Evolutionary conservation across 2,113 vertebrate genomes (phyloP).

Genomic region (Narcine bancroftii): DNA sequence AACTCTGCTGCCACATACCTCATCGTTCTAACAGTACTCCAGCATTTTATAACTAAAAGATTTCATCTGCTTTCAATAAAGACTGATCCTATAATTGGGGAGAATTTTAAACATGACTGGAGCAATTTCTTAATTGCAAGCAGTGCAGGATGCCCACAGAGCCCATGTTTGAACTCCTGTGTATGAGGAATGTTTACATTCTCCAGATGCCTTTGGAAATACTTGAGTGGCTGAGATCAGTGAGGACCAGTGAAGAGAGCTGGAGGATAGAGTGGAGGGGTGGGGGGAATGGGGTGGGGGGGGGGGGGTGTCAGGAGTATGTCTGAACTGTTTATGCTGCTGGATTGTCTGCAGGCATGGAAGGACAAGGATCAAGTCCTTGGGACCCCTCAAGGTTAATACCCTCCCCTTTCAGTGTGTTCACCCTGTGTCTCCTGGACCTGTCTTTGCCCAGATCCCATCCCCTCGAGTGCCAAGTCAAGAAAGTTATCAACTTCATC

Average conservation of each 20-base stretch:
- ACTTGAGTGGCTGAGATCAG: background rate
- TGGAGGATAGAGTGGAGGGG: too few species aligned
- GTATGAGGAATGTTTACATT: constrained; percentile 23
- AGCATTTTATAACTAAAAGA: background rate
- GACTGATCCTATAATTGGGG: background rate
- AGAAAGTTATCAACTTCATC: too few species aligned
- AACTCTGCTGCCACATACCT: background rate
- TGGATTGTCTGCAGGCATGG: background rate
- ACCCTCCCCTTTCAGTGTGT: too few species aligned
- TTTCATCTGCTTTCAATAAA: background rate
- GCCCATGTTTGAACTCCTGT: background rate
- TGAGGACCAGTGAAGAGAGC: too few species aligned
- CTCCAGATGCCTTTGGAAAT: background rate
- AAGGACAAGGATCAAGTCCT: too few species aligned
- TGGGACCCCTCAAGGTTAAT: too few species aligned
- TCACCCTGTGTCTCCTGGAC: too few species aligned
- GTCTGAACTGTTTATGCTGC: background rate
- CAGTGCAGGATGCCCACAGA: background rate
- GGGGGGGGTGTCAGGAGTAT: background rate
- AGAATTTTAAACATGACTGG: background rate
- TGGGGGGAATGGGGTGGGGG: background rate
- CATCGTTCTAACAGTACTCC: background rate
- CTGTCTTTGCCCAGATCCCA: too few species aligned
- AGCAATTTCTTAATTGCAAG: background rate
- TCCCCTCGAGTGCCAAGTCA: too few species aligned